Base-by-base conservation (phyloP, 37 sponge, comb jelly and placozoan genomes). In the Chondrilla cf. caribensis region DNA sequence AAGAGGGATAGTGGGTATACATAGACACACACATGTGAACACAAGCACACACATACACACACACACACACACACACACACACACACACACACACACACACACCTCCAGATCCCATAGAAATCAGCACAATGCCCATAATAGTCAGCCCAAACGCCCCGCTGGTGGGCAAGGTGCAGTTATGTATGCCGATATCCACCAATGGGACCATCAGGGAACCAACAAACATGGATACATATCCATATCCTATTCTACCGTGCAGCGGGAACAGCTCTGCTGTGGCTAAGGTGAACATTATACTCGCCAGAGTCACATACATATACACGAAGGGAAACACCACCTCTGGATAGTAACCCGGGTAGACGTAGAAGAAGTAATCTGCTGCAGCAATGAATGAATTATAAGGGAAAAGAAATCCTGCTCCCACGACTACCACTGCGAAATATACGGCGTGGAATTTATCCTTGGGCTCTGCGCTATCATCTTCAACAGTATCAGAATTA, bases 391-490 rank as follows among this genome's bases (percentile, higher is more conserved):
- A 93, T 60, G 86, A 84, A 82, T 77, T 86, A 84, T 81, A 96
- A 40, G 96, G 96, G 72, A 90, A 85, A 57, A 93, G 91, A 44
- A 96, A 86, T 0, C 96, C 96, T 25, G 89, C 87, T 1, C 93
- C 93, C 0, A 79, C 82, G 31, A 96, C 24, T 36, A 96, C 37
- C 71, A 92, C 66, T 24, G 85, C 58, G 36, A 95, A 66, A 85
- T 91, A 95, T 22, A 86, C 79, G 36, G 82, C 64, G 41, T 85
- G 22, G 36, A 66, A 89, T 11, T 77, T 54, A 42, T 95, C 96
- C 58, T 77, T 78, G 18, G 90, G 90, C 17, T 38, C 44, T 9
- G 0, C 62, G 51, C 38, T 11, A 47, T 47, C 51, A 14, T 47
- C 28, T 73, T 15, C 43, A n/a, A 24, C 76, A 2, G 38, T 39